Evolutionary conservation across 92 coral and sea anemone species (phyloP), one percentile per base, ranked within the genome.

Genomic region (Parazoanthus darwini): DNA sequence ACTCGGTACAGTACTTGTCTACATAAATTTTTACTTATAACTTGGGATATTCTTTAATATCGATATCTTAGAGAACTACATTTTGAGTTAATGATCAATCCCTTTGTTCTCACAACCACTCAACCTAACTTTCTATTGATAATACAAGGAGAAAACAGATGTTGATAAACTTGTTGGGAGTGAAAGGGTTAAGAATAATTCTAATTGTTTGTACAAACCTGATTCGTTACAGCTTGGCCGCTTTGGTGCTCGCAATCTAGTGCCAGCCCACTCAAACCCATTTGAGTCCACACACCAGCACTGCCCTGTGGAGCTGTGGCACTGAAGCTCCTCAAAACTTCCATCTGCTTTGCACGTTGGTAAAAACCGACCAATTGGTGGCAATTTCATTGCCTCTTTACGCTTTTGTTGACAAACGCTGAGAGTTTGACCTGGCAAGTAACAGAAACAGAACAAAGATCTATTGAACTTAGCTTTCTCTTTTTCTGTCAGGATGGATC

Each of bases 271-370:
- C 70, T 95, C 99, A 11, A 92, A 88, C 46, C 98, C 99, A 88
- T 90, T 92, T 29, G 77, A 74, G 78, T 96, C 98, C 20, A 96
- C 99, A 91, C 99, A 96, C 99, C 99, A 96, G 77, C 99, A 96
- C 86, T 90, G 96, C 13, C 99, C 99, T 63, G 96, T 95, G 23
- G 99, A 96, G 26, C 91, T 85, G 80, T 96, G 94, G 58, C 99
- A 96, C 78, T 96, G 99, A 35, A 88, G 92, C 84, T 95, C 94
- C 72, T 87, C 33, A 80, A 95, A 96, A 44, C 94, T 91, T n/a
- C 99, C 99, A 90, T 96, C 98, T n/a, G 79, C 48, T 80, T 96
- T 95, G 86, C 99, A 96, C 56, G 86, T 9, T 8, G 99, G 98
- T 38, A 96, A 94, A 89, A 92, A 96, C 51, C 96, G 85, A 35